Evolutionary conservation across 2,113 vertebrate genomes (phyloP), one percentile per base, ranked within the genome.

Genomic region (Notothenia coriiceps): DNA sequence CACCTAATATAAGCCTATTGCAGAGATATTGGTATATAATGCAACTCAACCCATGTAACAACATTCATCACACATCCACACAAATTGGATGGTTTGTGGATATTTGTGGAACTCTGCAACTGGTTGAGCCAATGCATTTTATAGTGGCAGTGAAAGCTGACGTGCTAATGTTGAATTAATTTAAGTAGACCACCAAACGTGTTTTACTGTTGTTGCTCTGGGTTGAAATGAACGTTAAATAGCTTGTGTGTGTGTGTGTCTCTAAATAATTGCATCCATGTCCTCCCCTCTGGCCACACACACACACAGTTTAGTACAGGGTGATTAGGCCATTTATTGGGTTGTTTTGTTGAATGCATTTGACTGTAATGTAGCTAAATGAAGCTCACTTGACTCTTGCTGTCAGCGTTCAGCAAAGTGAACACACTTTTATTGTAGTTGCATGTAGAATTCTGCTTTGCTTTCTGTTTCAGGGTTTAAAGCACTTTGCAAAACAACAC

Each of bases 331-430:
- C 0, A 47, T 70, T 78, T 70, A 77, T 29, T 7, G 35, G 6
- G 59, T 33, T 18, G 20, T 44, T 69, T 10, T 52, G 33, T 29
- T 64, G 22, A 79, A 56, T 47, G 17, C 9, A 64, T 64, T 55
- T 55, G n/a, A 43, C 25, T 63, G 43, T 71, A 63, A 79, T 25
- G 29, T 20, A 65, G 60, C 54, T 51, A 44, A 61, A 18, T 64
- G 22, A 29, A 43, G 18, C 52, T 20, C 25, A 40, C n/a, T 57
- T 72, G 43, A 66, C 47, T 51, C 52, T 7, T 66, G 55, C 10
- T 20, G 12, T 52, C 46, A 60, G 20, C 2, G 1, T 35, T 62
- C 10, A 68, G 52, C 22, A 47, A 35, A 61, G 15, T 35, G 63
- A 70, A 70, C 56, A 77, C 15, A 59, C 33, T 20, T 66, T 70